phyloP scores from a whole-genome alignment of 1,140 invertebrate genomes.

The Eriosoma lanigerum region DNA sequence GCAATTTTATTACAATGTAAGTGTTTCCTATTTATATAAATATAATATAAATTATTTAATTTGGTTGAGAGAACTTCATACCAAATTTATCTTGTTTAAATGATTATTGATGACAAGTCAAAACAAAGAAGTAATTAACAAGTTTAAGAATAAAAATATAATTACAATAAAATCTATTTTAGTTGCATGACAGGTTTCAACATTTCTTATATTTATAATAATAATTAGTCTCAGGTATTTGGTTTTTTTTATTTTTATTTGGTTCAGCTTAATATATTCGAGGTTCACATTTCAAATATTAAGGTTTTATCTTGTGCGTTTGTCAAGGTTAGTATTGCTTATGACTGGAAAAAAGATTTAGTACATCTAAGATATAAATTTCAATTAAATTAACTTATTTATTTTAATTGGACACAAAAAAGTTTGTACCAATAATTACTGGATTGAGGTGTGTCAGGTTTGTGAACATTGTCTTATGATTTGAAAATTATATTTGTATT shows the following conservation, averaged over 20 bases:
- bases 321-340: constrained; percentile 50
- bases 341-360: background rate
- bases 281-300: constrained; percentile 32
- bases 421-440: background rate
- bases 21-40: constrained; percentile 58
- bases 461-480: background rate
- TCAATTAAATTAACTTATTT: background rate
- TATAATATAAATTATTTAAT: background rate
- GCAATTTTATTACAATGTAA: constrained; percentile 82
- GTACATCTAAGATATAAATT: constrained; percentile 19
- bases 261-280: constrained; percentile 34
- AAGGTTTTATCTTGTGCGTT: constrained; percentile 38
- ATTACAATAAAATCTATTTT: constrained; percentile 42
- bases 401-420: constrained; percentile 9
- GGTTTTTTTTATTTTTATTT: constrained; percentile 42
- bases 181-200: constrained; percentile 49
- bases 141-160: constrained; percentile 2
- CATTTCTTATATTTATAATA: constrained; percentile 16
- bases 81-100: constrained; percentile 19
- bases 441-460: constrained; percentile 27
- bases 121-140: constrained; percentile 32
- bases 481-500: constrained; percentile 30
- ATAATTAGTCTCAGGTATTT: constrained; percentile 48
- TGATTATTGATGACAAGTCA: background rate
- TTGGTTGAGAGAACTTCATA: constrained; percentile 11